Evolutionary conservation across 1,140 invertebrate genomes (phyloP).

Genomic region (Gonatopus flavifemur): DNA sequence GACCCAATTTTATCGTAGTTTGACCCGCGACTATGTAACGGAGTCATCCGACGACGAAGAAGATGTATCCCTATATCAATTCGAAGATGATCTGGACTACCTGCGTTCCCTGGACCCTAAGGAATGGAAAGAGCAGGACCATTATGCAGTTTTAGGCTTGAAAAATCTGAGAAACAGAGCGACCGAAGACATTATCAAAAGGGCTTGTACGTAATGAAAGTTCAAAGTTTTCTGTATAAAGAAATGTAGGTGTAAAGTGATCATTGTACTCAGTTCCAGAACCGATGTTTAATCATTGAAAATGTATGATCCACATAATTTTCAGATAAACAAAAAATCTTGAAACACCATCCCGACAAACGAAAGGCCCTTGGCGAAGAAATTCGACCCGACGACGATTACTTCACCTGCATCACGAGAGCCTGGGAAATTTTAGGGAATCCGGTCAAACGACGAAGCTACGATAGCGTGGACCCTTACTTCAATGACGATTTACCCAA

Average conservation of each 20-base stretch:
- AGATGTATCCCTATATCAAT: conserved; percentile 62
- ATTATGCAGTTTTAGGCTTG: conserved; percentile 92
- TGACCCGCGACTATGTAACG: conserved; percentile 19
- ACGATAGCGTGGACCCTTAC: conserved; percentile 93
- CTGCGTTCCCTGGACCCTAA: conserved; percentile 90
- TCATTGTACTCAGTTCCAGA: neutral
- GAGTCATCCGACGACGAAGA: conserved; percentile 55
- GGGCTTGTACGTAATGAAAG: conserved; percentile 74
- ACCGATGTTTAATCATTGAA: too few relatives aligned
- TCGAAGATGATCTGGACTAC: conserved; percentile 83
- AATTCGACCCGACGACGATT: conserved; percentile 85
- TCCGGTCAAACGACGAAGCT: conserved; percentile 79
- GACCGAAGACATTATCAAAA: conserved; percentile 89
- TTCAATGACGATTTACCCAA: conserved; percentile 90
- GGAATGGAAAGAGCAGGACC: conserved; percentile 96
- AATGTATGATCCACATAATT: conserved; percentile 26
- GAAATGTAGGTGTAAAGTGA: conserved; percentile 22
- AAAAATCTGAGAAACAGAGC: conserved; percentile 78
- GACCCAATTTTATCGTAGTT: conserved; percentile 37
- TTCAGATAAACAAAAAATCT: conserved; percentile 79
- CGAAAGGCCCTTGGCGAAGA: conserved; percentile 85
- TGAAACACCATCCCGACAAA: conserved; percentile 98
- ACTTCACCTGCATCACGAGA: conserved; percentile 99
- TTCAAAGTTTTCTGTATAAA: conserved; percentile 22
- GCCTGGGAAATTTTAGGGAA: conserved; percentile 91